These are phyloP conservation scores for Masticophis lateralis DNA, from an alignment of 2,797 vertebrate genomes.

Conservation along the genomic window DNA sequence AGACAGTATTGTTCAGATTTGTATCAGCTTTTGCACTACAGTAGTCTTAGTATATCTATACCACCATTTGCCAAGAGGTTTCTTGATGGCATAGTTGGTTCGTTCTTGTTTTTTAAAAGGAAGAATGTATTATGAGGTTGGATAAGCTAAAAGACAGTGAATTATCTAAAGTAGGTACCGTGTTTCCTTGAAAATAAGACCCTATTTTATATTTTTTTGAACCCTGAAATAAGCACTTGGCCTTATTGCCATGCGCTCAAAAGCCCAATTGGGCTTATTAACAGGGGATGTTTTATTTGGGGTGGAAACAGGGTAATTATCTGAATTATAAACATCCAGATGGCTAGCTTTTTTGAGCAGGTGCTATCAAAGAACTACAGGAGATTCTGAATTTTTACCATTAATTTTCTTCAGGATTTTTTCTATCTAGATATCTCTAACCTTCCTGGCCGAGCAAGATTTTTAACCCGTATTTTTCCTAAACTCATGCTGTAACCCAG, in stretches of 20 bases:
- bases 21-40: background rate
- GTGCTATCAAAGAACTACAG: background rate
- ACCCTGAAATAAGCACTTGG: no score
- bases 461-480: background rate
- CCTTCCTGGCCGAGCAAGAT: background rate
- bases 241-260: no score
- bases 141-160: background rate
- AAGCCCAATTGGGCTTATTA: no score
- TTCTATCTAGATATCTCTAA: background rate
- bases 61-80: background rate
- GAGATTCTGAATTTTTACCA: background rate
- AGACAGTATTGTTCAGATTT: background rate
- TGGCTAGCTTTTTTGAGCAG: background rate
- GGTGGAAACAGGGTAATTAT: no score
- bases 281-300: background rate
- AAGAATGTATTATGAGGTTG: background rate
- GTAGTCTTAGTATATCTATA: background rate
- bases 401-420: background rate
- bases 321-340: background rate
- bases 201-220: no score
- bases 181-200: no score
- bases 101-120: background rate
- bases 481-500: background rate
- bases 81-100: background rate
- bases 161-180: background rate